phyloP scores from a whole-genome alignment of 2,113 vertebrate genomes.

The human region GRCh38 chr21:37622501-37623000 shows the following conservation, averaged over 20 bases:
- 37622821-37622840: background rate
- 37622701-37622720: background rate
- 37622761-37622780: slow-evolving; percentile 65
- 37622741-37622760: slow-evolving; percentile 60
- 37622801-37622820: background rate
- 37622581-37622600: slow-evolving; percentile 83
- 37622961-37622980: background rate
- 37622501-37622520: slow-evolving; percentile 84
- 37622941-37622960: background rate
- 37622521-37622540: slow-evolving; percentile 84
- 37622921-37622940: background rate
- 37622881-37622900: slow-evolving; percentile 54
- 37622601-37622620: slow-evolving; percentile 74
- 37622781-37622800: background rate
- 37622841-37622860: slow-evolving; percentile 61
- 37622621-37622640: slow-evolving; percentile 69
- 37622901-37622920: background rate
- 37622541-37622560: slow-evolving; percentile 76
- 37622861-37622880: slow-evolving; percentile 31
- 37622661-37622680: slow-evolving; percentile 69
- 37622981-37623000: slow-evolving; percentile 30
- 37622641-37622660: slow-evolving; percentile 58
- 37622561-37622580: slow-evolving; percentile 83
- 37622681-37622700: slow-evolving; percentile 65
- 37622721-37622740: slow-evolving; percentile 70